These are phyloP conservation scores for Manis pentadactyla DNA, from an alignment of 2,797 vertebrate genomes.

Conservation along the genomic window DNA sequence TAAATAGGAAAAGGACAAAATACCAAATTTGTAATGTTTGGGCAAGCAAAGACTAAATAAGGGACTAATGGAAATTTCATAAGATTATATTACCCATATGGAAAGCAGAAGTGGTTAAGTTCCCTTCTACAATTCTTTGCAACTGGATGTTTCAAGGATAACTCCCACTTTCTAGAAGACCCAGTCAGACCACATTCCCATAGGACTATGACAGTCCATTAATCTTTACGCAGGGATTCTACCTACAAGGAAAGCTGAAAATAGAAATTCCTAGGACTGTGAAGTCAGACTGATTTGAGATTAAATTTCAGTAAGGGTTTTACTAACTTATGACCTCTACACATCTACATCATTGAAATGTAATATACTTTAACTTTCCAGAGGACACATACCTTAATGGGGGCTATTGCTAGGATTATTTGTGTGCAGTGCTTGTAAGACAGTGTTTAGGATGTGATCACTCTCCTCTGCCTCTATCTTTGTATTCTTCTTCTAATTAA, in stretches of 20 bases:
- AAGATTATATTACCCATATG: neutral
- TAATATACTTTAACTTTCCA: neutral
- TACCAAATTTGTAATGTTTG: neutral
- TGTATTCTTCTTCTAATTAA: neutral
- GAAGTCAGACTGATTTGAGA: neutral
- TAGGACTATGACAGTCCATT: fast-evolving
- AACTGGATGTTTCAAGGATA: neutral
- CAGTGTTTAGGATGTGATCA: neutral
- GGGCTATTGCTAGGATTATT: neutral
- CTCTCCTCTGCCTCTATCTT: neutral
- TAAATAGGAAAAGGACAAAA: neutral
- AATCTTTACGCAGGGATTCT: neutral
- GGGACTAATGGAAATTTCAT: neutral
- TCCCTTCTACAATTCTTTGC: neutral
- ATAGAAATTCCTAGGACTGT: neutral
- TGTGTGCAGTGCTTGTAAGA: neutral
- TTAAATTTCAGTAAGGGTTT: neutral
- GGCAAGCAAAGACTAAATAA: neutral
- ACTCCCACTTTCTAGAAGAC: neutral
- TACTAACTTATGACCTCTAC: neutral
- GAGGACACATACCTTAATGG: neutral
- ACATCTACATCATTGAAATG: neutral
- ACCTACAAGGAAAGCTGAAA: neutral
- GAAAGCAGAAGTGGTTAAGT: neutral
- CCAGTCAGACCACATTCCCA: neutral